Evolutionary conservation across 2,797 vertebrate species (phyloP).

Genomic region (Steatocranus sp.): DNA sequence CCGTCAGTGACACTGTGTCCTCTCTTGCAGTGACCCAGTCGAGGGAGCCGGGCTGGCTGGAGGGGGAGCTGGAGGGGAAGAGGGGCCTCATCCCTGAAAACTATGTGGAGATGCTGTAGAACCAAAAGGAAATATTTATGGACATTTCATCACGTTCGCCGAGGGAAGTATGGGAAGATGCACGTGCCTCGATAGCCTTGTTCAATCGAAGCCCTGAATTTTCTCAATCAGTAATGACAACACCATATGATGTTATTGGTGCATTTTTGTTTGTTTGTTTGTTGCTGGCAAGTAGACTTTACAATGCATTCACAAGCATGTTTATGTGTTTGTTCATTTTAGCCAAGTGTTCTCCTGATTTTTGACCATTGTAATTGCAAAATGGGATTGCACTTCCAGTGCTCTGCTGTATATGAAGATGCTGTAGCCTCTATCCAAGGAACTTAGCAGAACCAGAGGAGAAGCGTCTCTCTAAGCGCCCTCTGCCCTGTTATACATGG

Average conservation of each 20-base stretch:
- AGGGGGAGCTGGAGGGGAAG: slow-evolving; percentile 93
- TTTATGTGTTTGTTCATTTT: neutral
- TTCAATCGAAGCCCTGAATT: slow-evolving; percentile 7
- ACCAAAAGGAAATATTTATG: slow-evolving; percentile 28
- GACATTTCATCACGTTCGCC: slow-evolving; percentile 12
- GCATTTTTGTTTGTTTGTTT: neutral
- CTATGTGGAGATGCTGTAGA: slow-evolving; percentile 91
- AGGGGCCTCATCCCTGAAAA: slow-evolving; percentile 97
- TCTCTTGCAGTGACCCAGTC: slow-evolving; percentile 84
- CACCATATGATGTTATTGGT: neutral
- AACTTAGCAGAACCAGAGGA: slow-evolving; percentile 5
- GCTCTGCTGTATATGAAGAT: slow-evolving; percentile 24
- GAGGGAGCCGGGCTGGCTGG: slow-evolving; percentile 97
- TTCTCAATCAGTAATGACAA: neutral
- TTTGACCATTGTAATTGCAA: neutral
- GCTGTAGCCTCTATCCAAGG: slow-evolving; percentile 17
- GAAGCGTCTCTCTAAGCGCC: neutral
- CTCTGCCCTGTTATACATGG: slow-evolving; percentile 79
- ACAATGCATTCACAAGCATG: neutral
- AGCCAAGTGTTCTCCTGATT: neutral
- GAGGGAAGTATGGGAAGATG: neutral
- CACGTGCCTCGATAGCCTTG: slow-evolving; percentile 8
- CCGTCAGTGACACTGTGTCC: slow-evolving; percentile 26
- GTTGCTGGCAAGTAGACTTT: neutral
- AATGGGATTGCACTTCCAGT: slow-evolving; percentile 10